Evolutionary conservation across 2,797 vertebrate species (phyloP).

Genomic region (Tokudaia muenninki): DNA sequence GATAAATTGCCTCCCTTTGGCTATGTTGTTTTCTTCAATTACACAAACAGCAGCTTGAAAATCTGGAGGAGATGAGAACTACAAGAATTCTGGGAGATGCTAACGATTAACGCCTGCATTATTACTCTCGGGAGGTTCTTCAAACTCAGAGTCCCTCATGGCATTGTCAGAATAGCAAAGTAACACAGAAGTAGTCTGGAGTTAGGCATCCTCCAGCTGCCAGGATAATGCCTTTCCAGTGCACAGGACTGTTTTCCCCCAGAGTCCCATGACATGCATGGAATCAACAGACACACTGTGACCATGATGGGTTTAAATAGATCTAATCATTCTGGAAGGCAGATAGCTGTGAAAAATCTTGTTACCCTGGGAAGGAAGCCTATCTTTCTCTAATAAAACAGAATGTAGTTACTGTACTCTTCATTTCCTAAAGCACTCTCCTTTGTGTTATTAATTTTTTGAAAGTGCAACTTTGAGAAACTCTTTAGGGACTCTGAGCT

Average conservation of each 20-base stretch:
- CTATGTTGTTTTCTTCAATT: constrained; percentile 79
- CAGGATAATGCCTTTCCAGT: neutral
- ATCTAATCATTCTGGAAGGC: constrained; percentile 74
- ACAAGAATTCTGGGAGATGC: constrained; percentile 75
- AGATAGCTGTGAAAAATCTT: constrained; percentile 73
- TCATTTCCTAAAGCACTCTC: constrained; percentile 72
- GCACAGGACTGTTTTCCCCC: neutral
- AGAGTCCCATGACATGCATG: neutral
- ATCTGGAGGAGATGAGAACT: constrained; percentile 77
- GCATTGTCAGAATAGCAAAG: constrained; percentile 65
- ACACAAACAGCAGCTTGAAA: constrained; percentile 78
- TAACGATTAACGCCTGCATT: constrained; percentile 76
- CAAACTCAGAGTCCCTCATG: constrained; percentile 62
- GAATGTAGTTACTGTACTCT: constrained; percentile 67
- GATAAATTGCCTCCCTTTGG: constrained; percentile 80
- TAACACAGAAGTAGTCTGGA: constrained; percentile 19
- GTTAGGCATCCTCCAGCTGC: constrained; percentile 23
- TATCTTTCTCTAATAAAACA: constrained; percentile 77
- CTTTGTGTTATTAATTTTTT: constrained; percentile 79
- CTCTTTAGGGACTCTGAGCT: constrained; percentile 66
- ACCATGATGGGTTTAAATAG: constrained; percentile 67
- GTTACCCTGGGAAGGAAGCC: constrained; percentile 62
- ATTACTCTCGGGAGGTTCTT: constrained; percentile 78
- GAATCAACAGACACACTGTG: constrained; percentile 62
- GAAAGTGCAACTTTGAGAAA: constrained; percentile 72